These are phyloP conservation scores for Dicentrarchus labrax DNA, from an alignment of 2,113 vertebrate genomes.

Conservation along the genomic window DNA sequence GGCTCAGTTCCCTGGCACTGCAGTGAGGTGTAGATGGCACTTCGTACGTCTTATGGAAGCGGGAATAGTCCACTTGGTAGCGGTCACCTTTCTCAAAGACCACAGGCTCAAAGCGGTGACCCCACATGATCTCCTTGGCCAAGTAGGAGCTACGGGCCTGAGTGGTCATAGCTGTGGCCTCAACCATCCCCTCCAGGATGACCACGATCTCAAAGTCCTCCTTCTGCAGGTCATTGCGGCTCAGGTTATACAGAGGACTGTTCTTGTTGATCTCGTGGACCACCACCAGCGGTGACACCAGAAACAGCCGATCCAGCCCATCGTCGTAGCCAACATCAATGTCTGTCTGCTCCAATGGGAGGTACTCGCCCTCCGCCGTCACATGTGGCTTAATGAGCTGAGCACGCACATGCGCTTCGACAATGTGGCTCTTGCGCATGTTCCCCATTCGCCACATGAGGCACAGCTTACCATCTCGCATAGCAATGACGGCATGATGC, in stretches of 20 bases:
- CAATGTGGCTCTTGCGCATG: slow-evolving; percentile 96
- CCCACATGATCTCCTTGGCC: slow-evolving; percentile 95
- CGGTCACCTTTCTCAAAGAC: slow-evolving; percentile 94
- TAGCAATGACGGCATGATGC: slow-evolving; percentile 90
- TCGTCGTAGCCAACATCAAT: slow-evolving; percentile 83
- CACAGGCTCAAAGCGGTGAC: slow-evolving; percentile 95
- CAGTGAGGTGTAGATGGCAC: slow-evolving; percentile 92
- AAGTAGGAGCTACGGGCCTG: slow-evolving; percentile 97
- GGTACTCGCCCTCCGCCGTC: slow-evolving; percentile 95
- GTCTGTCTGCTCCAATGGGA: slow-evolving; percentile 84
- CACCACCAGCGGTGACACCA: slow-evolving; percentile 81
- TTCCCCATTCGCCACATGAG: slow-evolving; percentile 97
- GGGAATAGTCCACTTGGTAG: slow-evolving; percentile 95
- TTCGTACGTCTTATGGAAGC: slow-evolving; percentile 96
- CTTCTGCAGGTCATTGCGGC: slow-evolving; percentile 88
- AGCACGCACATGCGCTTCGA: slow-evolving; percentile 95
- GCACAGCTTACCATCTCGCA: slow-evolving; percentile 93
- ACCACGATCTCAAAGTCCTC: slow-evolving; percentile 97
- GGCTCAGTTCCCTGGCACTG: slow-evolving; percentile 89
- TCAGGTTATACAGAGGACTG: slow-evolving; percentile 84
- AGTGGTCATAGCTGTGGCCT: slow-evolving; percentile 97
- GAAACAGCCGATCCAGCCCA: slow-evolving; percentile 81
- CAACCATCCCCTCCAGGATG: slow-evolving; percentile 97
- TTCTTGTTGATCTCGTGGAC: slow-evolving; percentile 83
- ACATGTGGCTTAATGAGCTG: slow-evolving; percentile 94